A percentile compares a stretch with the other conserved stretches of the same genome.
Evolutionary conservation across 2,888 invertebrate species (phyloP).

Genomic region (Noctua comes): DNA sequence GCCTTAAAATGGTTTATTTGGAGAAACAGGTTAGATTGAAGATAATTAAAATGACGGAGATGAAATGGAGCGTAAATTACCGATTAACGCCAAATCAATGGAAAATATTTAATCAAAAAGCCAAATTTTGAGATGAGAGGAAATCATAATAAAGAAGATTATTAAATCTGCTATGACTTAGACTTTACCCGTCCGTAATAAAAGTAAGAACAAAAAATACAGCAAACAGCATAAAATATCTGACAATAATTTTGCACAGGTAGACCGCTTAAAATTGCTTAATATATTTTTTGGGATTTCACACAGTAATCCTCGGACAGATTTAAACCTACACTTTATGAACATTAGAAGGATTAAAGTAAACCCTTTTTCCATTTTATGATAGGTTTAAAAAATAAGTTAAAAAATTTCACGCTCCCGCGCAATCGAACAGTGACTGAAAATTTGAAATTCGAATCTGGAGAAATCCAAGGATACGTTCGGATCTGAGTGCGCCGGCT

Average conservation of each 20-base stretch:
- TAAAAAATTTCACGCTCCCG: slow-evolving; percentile 80
- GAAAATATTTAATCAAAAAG: not conserved
- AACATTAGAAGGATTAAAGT: slow-evolving; percentile 58
- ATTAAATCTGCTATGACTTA: slow-evolving; percentile 14
- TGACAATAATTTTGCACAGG: slow-evolving; percentile 34
- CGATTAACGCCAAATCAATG: not conserved
- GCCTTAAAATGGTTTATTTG: slow-evolving; percentile 14
- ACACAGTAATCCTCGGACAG: slow-evolving; percentile 40
- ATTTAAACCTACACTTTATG: slow-evolving; percentile 58
- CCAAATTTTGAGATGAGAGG: not conserved
- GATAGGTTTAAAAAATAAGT: slow-evolving; percentile 61
- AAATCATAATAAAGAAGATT: not conserved
- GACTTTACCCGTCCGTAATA: not conserved
- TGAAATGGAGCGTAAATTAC: not conserved
- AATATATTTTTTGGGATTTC: slow-evolving; percentile 41
- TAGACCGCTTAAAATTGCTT: slow-evolving; percentile 30
- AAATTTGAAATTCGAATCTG: slow-evolving; percentile 89
- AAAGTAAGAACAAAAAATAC: slow-evolving; percentile 24
- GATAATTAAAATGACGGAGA: not conserved
- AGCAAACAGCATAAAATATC: slow-evolving; percentile 29
- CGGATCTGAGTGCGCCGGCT: slow-evolving; percentile 71
- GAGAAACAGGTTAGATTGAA: not conserved
- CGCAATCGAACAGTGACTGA: slow-evolving; percentile 83
- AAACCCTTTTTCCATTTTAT: slow-evolving; percentile 46
- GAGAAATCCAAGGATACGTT: slow-evolving; percentile 82